Conservation (phyloP, 2,797 vertebrate genomes). For the Cheirogaleus major region DNA sequence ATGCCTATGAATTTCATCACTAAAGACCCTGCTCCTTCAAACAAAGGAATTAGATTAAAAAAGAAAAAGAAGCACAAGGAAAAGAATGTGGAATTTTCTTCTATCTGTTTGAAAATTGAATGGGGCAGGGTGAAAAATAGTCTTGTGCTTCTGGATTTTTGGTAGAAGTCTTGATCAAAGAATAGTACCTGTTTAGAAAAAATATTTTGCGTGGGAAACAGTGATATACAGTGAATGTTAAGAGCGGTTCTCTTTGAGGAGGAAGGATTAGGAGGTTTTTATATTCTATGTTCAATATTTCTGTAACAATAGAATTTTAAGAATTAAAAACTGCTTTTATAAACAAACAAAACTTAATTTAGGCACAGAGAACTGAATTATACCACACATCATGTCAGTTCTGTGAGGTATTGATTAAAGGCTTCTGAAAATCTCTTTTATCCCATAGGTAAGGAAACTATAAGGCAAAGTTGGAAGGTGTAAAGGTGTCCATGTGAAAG, state of each 20-base stretch:
- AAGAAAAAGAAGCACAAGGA: neutral
- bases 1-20: constrained; percentile 29
- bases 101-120: neutral
- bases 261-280: neutral
- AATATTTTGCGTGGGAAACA: neutral
- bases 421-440: neutral
- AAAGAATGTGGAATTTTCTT: neutral
- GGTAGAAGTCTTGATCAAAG: neutral
- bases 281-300: constrained; percentile 4
- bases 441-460: neutral
- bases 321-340: constrained; percentile 18
- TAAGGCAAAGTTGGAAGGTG: neutral
- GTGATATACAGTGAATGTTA: neutral
- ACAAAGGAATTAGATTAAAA: constrained; percentile 26
- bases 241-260: neutral
- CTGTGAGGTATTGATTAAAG: neutral
- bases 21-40: neutral
- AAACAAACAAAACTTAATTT: neutral
- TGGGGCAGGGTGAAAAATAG: neutral
- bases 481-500: neutral
- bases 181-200: neutral
- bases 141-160: constrained; percentile 5
- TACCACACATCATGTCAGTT: neutral
- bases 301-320: neutral
- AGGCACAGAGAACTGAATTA: neutral